phyloP scores from a whole-genome alignment of 2,888 invertebrate genomes.

The Masnerella sp. region DNA sequence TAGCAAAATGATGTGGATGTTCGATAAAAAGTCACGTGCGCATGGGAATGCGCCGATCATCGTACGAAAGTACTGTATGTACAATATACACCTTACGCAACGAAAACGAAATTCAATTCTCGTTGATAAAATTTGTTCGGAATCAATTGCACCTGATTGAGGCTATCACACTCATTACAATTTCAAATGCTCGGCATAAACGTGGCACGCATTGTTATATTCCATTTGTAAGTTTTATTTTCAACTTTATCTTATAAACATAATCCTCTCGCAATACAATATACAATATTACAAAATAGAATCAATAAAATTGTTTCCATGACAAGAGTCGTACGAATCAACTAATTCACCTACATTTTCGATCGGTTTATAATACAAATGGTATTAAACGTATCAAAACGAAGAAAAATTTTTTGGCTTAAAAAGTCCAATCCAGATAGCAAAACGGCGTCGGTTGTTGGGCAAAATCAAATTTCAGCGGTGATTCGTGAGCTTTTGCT shows the following conservation, averaged over 20 bases:
- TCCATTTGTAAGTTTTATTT: constrained; percentile 8
- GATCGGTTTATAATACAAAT: constrained; percentile 12
- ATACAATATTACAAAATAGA: constrained; percentile 43
- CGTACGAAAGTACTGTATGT: constrained; percentile 13
- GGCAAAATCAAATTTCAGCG: too few relatives aligned
- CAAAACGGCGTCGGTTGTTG: constrained; percentile 24
- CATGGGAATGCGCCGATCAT: not conserved
- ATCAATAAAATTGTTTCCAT: constrained; percentile 25
- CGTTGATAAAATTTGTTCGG: constrained; percentile 9
- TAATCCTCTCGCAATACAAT: constrained; percentile 24
- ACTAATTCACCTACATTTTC: constrained; percentile 11
- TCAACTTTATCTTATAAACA: constrained; percentile 16
- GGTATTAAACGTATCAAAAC: constrained; percentile 12
- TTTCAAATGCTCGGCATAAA: constrained; percentile 14
- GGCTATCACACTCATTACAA: constrained; percentile 1
- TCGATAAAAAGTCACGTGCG: constrained; percentile 2
- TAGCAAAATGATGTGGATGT: constrained; percentile 31
- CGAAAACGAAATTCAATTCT: constrained; percentile 6
- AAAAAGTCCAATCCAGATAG: constrained; percentile 41
- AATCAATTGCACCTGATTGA: constrained; percentile 7
- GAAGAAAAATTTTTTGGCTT: constrained; percentile 18
- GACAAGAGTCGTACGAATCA: constrained; percentile 24
- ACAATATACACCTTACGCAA: constrained; percentile 6
- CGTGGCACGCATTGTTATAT: not conserved
- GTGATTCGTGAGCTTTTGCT: constrained; percentile 26